These are phyloP conservation scores for Camponotus pennsylvanicus DNA, from an alignment of 1,140 invertebrate genomes.

Conservation along the genomic window DNA sequence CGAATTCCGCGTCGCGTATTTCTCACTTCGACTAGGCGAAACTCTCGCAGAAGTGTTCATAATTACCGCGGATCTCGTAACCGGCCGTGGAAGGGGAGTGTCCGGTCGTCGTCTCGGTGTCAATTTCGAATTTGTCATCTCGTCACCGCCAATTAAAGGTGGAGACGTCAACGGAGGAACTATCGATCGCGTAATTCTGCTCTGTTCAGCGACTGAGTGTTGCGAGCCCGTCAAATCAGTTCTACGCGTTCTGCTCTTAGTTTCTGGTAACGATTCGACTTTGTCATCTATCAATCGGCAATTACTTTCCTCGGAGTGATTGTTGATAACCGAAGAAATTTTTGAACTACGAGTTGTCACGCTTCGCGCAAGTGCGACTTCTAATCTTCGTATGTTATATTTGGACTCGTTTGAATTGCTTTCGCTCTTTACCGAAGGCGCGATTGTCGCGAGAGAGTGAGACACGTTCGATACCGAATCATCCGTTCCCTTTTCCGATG, in stretches of 20 bases:
- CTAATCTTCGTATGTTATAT: conserved; percentile 28
- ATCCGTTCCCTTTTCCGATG: neutral
- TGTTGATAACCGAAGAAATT: neutral
- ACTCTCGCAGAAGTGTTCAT: conserved; percentile 6
- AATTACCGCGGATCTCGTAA: conserved; percentile 62
- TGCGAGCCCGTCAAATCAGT: conserved; percentile 32
- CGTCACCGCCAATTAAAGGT: neutral
- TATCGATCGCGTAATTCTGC: conserved; percentile 65
- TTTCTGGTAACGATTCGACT: neutral
- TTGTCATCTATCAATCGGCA: neutral
- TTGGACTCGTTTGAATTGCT: neutral
- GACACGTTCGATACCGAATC: conserved; percentile 11
- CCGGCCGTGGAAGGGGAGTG: conserved; percentile 74
- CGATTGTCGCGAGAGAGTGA: neutral
- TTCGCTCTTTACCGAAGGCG: conserved; percentile 26
- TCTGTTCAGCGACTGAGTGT: conserved; percentile 25
- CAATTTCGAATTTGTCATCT: conserved; percentile 21
- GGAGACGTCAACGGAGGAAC: conserved; percentile 40
- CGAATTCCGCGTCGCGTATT: conserved; percentile 69
- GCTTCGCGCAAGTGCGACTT: neutral
- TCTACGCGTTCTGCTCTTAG: neutral
- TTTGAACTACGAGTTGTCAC: conserved; percentile 36
- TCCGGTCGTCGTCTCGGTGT: conserved; percentile 71
- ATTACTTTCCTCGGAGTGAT: conserved; percentile 15
- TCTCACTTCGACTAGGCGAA: conserved; percentile 46